Base-by-base conservation (phyloP, 2,888 invertebrate species). In the Atethmia centrago region DNA sequence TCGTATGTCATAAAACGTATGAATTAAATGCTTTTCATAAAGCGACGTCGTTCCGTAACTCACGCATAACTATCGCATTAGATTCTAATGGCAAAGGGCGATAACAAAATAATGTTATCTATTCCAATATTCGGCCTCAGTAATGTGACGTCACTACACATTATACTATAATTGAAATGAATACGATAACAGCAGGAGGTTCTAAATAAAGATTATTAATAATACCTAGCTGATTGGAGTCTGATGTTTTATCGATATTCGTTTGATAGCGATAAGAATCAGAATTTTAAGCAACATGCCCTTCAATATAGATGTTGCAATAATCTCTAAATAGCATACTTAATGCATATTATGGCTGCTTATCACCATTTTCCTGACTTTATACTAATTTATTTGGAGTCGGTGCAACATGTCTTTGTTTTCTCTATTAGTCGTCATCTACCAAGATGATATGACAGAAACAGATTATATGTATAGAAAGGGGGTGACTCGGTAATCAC, bases 41-140 rank as follows among this genome's bases (percentile, higher is more conserved):
- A 45, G 28, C 19, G 31, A n/a, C 12, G 19, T 51, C 40, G 49
- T 25, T 49, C 25, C 58, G 55, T 68, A 65, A 74, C 31, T 63
- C 36, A 67, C 9, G 5, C 55, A n/a, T 68, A 77, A 77, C 40
- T 76, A 63, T 76, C 53, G 16, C 76, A 77, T 80, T 71, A 56
- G 36, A 47, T 68, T 56, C 19, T 64, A 71, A 12, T 56, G 40
- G 16, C 61, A 45, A 31, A 67, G 19, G 47, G n/a, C 55, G 19
- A 53, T 72, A 59, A 61, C 25, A 67, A n/a, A n/a, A n/a, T n/a
- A 49, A 40, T 67, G 67, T 64, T 70, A 47, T 67, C 70, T 77
- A 42, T 77, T 64, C 53, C 21, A 70, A 67, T 64, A 69, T 70
- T 73, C 5, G 49, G 42, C n/a, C n/a, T 62, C 14, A 36, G 28